Base-by-base conservation (phyloP, 2,113 vertebrate species). In the Urocynchramus pylzowi region DNA sequence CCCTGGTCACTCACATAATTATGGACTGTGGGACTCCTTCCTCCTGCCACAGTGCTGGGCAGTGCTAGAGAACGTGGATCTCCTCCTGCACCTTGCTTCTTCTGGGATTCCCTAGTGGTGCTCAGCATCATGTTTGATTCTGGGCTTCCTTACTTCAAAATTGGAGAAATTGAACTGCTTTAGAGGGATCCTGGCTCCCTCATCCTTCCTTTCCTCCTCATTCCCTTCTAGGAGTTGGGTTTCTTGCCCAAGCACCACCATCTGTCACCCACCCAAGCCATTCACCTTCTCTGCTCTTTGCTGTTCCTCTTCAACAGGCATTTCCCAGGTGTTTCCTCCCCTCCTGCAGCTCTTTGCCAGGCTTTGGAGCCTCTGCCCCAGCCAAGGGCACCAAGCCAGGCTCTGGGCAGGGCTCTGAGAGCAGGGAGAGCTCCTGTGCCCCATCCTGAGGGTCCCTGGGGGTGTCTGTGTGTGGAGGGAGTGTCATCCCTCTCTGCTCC, bases 361-460 rank as follows among this genome's bases (percentile, higher is more conserved):
- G 47, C 31, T 74, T 27, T 17, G 12, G 56, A 41, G 47, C 52
- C 21, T 84, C 4, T 79, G 15, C 11, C n/a, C 15, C 1, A 7
- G 35, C 63, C 12, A 5, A 54, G 59, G 53, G 23, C 63, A 42
- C n/a, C 1, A 2, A n/a, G 41, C 30, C 4, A 0, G 0, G 37
- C 37, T 27, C 45, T 5, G 35, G 41, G 67, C 82, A 79, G 39
- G 12, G 4, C 60, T 64, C 15, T 35, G 1, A 2, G 17, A 13
- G 74, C 87, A 39, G 45, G 50, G n/a, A 71, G 28, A 59, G 49
- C 53, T 77, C 57, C 70, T 10, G 7, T 22, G 88, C 61, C 54
- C 73, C 35, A 41, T 41, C 60, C 4, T 1, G 4, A 0, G 8
- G 75, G 67, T 45, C 47, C 3, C 3, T 18, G 30, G n/a, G 47